These are phyloP conservation scores for Eupithecia exiguata DNA, from an alignment of 2,888 invertebrate species.

Conservation along the genomic window DNA sequence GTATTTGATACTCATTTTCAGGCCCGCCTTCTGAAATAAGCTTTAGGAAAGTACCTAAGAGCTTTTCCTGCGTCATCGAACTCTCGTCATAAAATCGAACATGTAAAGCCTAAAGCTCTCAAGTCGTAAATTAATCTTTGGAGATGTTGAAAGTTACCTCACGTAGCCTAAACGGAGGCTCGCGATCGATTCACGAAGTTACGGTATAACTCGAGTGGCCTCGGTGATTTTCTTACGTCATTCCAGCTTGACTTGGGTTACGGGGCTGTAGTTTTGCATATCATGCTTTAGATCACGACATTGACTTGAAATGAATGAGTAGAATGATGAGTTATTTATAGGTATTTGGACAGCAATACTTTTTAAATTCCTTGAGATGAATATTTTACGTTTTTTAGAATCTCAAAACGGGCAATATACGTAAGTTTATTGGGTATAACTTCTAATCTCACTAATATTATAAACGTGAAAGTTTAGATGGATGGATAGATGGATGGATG, in stretches of 20 bases:
- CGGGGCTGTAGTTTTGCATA: slow-evolving; percentile 1
- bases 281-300: not conserved
- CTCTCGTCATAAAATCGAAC: slow-evolving; percentile 33
- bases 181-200: slow-evolving; percentile 38
- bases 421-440: too few relatives aligned
- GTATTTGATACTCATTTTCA: not conserved
- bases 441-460: too few relatives aligned
- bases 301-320: not conserved
- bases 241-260: not conserved
- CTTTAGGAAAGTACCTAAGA: not conserved
- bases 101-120: slow-evolving; percentile 34
- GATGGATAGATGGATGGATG: too few relatives aligned
- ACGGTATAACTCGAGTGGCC: not conserved
- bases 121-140: slow-evolving; percentile 40
- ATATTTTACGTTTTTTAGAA: not conserved
- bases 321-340: not conserved
- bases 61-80: slow-evolving; percentile 27
- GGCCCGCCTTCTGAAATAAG: not conserved
- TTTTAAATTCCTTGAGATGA: too few relatives aligned
- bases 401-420: not conserved
- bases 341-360: not conserved
- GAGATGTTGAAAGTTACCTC: slow-evolving; percentile 40
- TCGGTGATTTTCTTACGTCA: slow-evolving; percentile 14
- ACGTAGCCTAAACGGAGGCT: slow-evolving; percentile 35
- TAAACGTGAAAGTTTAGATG: too few relatives aligned